These are phyloP conservation scores for Archilochus colubris DNA, from an alignment of 2,113 vertebrate species.

Conservation along the genomic window DNA sequence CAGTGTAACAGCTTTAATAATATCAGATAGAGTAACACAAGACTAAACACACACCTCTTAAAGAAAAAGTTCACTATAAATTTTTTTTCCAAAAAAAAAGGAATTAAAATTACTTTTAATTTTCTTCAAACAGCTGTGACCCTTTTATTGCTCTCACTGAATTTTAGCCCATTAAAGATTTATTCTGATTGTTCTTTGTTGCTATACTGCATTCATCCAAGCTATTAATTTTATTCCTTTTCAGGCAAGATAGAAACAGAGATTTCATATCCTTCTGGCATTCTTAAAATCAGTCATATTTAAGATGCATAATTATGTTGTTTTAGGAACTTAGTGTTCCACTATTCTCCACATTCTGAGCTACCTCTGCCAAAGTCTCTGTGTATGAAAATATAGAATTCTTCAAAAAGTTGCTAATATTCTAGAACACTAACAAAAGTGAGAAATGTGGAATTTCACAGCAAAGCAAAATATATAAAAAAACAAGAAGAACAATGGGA, in stretches of 20 bases:
- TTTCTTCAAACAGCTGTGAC: slow-evolving; percentile 4
- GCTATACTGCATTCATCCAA: neutral
- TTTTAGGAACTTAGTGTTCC: slow-evolving; percentile 2
- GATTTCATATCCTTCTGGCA: neutral
- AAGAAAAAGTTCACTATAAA: neutral
- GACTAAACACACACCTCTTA: neutral
- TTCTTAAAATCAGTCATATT: slow-evolving; percentile 10
- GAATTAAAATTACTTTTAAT: neutral
- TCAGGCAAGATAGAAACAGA: neutral
- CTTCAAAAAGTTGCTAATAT: neutral
- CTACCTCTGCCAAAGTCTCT: neutral
- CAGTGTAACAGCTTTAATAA: neutral
- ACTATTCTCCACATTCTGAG: neutral
- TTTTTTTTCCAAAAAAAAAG: neutral
- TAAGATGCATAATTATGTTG: slow-evolving; percentile 35
- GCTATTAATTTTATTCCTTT: slow-evolving; percentile 23
- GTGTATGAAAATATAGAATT: neutral
- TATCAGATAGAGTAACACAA: neutral
- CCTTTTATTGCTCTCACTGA: neutral
- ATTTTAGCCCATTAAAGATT: slow-evolving; percentile 8
- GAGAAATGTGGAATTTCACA: neutral
- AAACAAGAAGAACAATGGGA: neutral
- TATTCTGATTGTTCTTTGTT: neutral
- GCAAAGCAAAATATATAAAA: neutral
- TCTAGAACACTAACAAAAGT: neutral